Evolutionary conservation across 2,888 invertebrate genomes (phyloP).

Genomic region (Falcaria lacertinaria): DNA sequence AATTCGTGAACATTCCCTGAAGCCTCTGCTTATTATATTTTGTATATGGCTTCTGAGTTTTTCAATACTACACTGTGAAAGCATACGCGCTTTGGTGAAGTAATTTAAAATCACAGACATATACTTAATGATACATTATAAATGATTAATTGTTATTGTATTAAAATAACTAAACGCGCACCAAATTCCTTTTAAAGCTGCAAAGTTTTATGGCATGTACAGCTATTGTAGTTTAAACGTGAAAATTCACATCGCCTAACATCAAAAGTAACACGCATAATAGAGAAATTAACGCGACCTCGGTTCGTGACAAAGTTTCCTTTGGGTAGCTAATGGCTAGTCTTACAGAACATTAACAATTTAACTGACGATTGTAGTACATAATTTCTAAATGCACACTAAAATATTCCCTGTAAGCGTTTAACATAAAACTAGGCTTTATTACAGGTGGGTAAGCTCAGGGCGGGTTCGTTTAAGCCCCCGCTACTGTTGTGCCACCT

Average conservation of each 20-base stretch:
- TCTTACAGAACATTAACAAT: slow-evolving; percentile 3
- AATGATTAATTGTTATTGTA: no score
- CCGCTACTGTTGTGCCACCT: slow-evolving; percentile 54
- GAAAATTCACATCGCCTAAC: not conserved
- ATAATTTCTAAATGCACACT: slow-evolving; percentile 18
- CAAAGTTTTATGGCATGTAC: no score
- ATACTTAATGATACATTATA: no score
- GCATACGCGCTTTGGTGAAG: no score
- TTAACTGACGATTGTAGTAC: slow-evolving; percentile 1
- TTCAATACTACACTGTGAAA: no score
- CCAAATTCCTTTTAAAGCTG: no score
- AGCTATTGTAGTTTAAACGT: no score
- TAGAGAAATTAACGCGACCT: slow-evolving; percentile 3
- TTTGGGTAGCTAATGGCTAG: slow-evolving; percentile 2
- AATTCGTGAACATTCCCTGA: no score
- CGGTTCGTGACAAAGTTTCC: slow-evolving; percentile 2
- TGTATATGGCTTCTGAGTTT: no score
- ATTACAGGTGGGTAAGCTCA: slow-evolving; percentile 15
- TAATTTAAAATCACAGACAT: no score
- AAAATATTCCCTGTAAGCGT: slow-evolving; percentile 29
- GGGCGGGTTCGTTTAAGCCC: slow-evolving; percentile 50
- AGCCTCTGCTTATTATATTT: no score
- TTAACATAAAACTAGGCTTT: slow-evolving; percentile 48
- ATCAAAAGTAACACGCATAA: not conserved
- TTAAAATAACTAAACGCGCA: no score